phyloP scores from a whole-genome alignment of 2,113 vertebrate species.

The Beaufortia kweichowensis region DNA sequence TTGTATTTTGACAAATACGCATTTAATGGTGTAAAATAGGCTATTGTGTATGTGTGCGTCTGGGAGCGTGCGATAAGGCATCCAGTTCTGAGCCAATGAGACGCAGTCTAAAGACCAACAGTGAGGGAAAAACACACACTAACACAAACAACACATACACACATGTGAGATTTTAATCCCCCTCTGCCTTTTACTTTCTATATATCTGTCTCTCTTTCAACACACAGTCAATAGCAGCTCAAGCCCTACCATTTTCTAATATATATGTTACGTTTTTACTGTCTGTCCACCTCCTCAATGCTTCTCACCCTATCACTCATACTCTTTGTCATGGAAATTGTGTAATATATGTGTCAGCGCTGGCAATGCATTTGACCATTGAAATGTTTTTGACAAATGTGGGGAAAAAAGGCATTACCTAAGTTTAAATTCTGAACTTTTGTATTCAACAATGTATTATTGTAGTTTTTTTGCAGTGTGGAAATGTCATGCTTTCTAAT shows the following conservation, averaged over 20 bases:
- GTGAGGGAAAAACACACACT: slow-evolving; percentile 41
- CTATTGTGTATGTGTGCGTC: slow-evolving; percentile 74
- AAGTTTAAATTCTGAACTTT: background rate
- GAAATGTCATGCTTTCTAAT: slow-evolving; percentile 24
- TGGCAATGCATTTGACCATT: slow-evolving; percentile 39
- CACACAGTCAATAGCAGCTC: slow-evolving; percentile 43
- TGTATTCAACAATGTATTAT: background rate
- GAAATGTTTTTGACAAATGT: slow-evolving; percentile 32
- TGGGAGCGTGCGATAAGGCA: slow-evolving; percentile 76
- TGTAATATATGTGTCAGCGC: slow-evolving; percentile 47
- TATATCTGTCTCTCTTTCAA: slow-evolving; percentile 36
- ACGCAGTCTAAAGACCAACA: slow-evolving; percentile 61
- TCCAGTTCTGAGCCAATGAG: slow-evolving; percentile 70
- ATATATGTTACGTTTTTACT: slow-evolving; percentile 49
- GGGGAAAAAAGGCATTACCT: slow-evolving; percentile 26
- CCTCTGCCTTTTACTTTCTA: slow-evolving; percentile 33
- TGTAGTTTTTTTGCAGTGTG: slow-evolving; percentile 4
- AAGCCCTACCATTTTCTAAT: slow-evolving; percentile 57
- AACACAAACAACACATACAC: slow-evolving; percentile 32
- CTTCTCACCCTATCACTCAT: slow-evolving; percentile 37
- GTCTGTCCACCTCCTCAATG: slow-evolving; percentile 49
- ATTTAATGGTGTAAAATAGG: slow-evolving; percentile 78
- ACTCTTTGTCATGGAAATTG: slow-evolving; percentile 45
- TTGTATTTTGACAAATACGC: slow-evolving; percentile 80
- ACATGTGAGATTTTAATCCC: slow-evolving; percentile 39